Conservation (phyloP, 37 sponge, comb jelly and placozoan species). For the Oscarella lobularis region DNA sequence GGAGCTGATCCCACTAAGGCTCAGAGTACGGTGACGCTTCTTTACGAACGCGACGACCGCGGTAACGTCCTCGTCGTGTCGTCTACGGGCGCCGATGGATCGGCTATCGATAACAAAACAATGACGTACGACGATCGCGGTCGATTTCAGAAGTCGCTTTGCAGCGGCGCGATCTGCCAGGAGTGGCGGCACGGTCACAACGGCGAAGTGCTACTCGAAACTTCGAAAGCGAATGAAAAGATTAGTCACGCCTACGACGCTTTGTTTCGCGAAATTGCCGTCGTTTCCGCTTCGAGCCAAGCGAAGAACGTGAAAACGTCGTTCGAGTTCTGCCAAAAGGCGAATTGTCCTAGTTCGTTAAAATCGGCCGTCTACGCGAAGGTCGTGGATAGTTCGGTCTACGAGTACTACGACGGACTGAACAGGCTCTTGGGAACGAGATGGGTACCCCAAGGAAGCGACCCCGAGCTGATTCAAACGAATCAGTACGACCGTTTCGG, state of each 20-base stretch:
- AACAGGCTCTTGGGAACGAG: no score
- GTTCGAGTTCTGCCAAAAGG: background rate
- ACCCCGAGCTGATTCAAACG: no score
- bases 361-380: background rate
- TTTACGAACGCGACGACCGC: background rate
- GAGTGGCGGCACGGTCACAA: background rate
- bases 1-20: background rate
- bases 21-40: background rate
- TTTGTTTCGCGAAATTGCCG: background rate
- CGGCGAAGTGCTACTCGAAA: background rate
- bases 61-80: background rate
- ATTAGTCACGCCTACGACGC: background rate
- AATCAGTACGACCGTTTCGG: background rate
- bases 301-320: background rate
- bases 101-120: background rate
- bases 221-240: background rate
- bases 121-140: background rate
- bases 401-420: no score
- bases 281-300: background rate
- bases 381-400: background rate
- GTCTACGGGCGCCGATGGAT: background rate
- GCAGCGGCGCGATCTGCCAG: background rate
- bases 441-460: background rate
- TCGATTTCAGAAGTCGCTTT: background rate
- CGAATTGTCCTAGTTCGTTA: background rate